Conservation (phyloP, 37 sponge, comb jelly and placozoan genomes). For the Axinella damicornis region DNA sequence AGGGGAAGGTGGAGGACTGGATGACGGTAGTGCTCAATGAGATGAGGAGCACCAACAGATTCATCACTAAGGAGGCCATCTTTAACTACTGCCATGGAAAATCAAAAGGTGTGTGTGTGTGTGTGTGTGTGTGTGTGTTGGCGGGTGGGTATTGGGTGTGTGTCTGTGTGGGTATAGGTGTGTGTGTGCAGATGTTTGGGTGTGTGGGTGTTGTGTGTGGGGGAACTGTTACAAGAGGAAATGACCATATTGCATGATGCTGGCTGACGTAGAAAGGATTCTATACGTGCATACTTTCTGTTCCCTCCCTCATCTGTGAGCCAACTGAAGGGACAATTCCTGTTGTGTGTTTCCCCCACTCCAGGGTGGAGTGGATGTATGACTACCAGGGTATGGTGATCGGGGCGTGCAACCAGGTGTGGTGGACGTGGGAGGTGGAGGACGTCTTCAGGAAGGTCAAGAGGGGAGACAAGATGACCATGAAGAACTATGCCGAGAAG, state of each 20-base stretch:
- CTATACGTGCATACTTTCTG: too few species aligned
- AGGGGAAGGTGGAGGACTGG: constrained; percentile 99
- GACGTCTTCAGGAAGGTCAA: constrained; percentile 97
- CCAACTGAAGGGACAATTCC: not conserved
- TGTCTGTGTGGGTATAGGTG: not conserved
- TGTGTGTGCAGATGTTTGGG: not conserved
- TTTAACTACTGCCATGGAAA: constrained; percentile 86
- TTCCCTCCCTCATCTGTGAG: too few species aligned
- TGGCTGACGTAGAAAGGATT: too few species aligned
- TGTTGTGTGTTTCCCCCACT: not conserved
- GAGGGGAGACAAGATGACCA: constrained; percentile 98
- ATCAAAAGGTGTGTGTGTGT: constrained; percentile 43
- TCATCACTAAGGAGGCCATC: constrained; percentile 94
- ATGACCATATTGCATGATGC: too few species aligned
- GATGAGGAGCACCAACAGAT: constrained; percentile 95
- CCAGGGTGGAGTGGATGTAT: constrained; percentile 97
- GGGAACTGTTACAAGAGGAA: too few species aligned
- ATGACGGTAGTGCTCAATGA: constrained; percentile 97
- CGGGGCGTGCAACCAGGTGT: constrained; percentile 96
- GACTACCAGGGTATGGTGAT: constrained; percentile 98
- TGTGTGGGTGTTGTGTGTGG: too few species aligned
- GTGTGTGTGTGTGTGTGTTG: too few species aligned
- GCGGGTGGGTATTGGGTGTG: too few species aligned
- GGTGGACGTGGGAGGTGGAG: constrained; percentile 99
- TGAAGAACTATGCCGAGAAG: constrained; percentile 98